These are phyloP conservation scores for Phacellophora camtschatica DNA, from an alignment of 30 jellyfish, hydroid and myxozoan species.

Conservation along the genomic window DNA sequence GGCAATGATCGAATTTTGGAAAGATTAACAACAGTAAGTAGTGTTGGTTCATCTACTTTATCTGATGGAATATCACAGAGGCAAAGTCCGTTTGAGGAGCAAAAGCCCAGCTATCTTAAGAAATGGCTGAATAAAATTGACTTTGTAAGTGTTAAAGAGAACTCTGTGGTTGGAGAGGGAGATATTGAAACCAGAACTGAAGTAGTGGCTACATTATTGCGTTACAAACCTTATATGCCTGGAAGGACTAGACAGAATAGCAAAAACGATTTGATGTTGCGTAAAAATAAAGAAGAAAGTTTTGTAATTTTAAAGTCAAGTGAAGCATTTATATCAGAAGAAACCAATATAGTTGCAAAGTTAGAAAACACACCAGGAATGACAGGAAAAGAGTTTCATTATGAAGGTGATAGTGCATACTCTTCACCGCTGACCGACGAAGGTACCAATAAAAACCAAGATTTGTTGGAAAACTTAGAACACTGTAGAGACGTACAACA, in stretches of 20 bases:
- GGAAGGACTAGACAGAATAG: not conserved
- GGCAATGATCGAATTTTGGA: not conserved
- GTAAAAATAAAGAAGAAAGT: not conserved
- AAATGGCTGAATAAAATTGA: conserved; percentile 15
- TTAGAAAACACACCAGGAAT: not conserved
- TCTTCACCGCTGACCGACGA: conserved; percentile 28
- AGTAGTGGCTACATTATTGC: not conserved
- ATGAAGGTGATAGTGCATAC: conserved; percentile 23
- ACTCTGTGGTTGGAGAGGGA: not conserved
- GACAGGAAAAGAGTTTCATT: not conserved
- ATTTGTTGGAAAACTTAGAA: not conserved
- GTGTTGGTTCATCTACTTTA: not conserved
- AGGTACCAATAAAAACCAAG: not conserved
- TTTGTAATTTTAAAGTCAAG: conserved; percentile 6
- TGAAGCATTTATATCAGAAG: not conserved
- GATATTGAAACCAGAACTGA: not conserved
- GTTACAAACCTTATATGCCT: not conserved
- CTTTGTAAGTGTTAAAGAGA: not conserved
- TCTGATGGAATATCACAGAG: not conserved
- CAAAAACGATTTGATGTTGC: not conserved
- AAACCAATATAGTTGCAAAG: not conserved
- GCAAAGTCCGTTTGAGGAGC: not conserved
- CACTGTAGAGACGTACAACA: too few relatives aligned
- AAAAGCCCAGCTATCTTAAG: not conserved
- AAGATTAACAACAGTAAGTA: not conserved